These are phyloP conservation scores for Poecilobothrus nobilitatus DNA, from an alignment of 2,888 invertebrate genomes.

Conservation along the genomic window DNA sequence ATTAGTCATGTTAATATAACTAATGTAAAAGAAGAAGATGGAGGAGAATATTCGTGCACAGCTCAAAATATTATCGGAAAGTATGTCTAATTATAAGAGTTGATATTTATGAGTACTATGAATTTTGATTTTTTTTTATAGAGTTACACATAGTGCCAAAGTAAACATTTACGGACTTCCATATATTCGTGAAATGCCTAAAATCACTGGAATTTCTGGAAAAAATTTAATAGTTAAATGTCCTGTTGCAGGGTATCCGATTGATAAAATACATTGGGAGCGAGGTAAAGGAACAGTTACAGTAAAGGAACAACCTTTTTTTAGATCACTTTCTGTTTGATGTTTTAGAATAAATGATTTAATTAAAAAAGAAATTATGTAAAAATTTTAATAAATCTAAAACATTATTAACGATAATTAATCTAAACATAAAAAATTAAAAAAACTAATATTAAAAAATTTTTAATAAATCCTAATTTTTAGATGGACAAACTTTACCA, in stretches of 20 bases:
- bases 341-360: no score
- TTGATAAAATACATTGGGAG: slow-evolving; percentile 82
- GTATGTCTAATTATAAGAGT: slow-evolving; percentile 27
- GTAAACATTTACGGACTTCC: slow-evolving; percentile 84
- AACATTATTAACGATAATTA: no score
- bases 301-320: slow-evolving; percentile 70
- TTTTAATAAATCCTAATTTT: not conserved
- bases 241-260: slow-evolving; percentile 83
- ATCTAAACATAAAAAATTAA: no score
- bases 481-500: slow-evolving; percentile 78
- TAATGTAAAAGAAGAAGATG: slow-evolving; percentile 78
- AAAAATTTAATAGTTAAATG: slow-evolving; percentile 77
- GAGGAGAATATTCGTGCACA: slow-evolving; percentile 79
- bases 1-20: slow-evolving; percentile 88
- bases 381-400: no score
- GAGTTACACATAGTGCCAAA: slow-evolving; percentile 68
- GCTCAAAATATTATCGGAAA: slow-evolving; percentile 76
- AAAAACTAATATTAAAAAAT: not conserved
- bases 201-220: slow-evolving; percentile 79
- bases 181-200: slow-evolving; percentile 79
- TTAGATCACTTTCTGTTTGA: no score
- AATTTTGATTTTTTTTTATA: slow-evolving; percentile 23
- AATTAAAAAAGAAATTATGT: no score
- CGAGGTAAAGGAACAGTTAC: no score
- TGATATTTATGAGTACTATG: not conserved